These are phyloP conservation scores for Spodoptera frugiperda DNA, from an alignment of 1,140 invertebrate genomes.

Conservation along the genomic window DNA sequence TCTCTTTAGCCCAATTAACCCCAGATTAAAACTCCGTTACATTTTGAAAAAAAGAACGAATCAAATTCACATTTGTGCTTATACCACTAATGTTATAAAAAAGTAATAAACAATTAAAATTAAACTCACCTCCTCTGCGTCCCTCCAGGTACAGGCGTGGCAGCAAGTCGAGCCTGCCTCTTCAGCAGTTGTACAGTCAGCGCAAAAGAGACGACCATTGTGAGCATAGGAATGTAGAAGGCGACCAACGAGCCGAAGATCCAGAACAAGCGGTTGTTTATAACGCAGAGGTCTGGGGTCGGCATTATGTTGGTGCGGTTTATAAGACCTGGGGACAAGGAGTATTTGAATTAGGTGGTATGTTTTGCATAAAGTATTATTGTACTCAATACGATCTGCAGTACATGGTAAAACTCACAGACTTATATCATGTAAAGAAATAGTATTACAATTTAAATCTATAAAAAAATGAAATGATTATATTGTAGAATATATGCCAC, in stretches of 20 bases:
- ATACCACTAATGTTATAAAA: not conserved
- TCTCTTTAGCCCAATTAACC: too few relatives aligned
- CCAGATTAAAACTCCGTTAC: too few relatives aligned
- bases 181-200: slow-evolving; percentile 94
- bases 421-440: too few relatives aligned
- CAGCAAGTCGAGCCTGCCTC: slow-evolving; percentile 90
- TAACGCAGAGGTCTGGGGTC: slow-evolving; percentile 90
- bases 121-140: slow-evolving; percentile 73
- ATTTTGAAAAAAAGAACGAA: too few relatives aligned
- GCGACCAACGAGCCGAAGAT: slow-evolving; percentile 95
- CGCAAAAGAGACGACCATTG: slow-evolving; percentile 94
- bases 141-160: slow-evolving; percentile 78
- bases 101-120: too few relatives aligned
- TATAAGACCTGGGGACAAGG: slow-evolving; percentile 87
- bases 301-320: slow-evolving; percentile 93
- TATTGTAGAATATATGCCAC: too few relatives aligned
- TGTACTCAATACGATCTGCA: too few relatives aligned
- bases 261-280: slow-evolving; percentile 95
- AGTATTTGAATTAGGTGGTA: not conserved
- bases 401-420: too few relatives aligned
- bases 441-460: too few relatives aligned
- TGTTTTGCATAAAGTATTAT: too few relatives aligned
- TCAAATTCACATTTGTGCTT: too few relatives aligned
- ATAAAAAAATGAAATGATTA: too few relatives aligned
- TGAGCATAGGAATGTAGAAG: slow-evolving; percentile 97